Conservation (phyloP, 2,888 invertebrate genomes). For the Calameuta pallipes region DNA sequence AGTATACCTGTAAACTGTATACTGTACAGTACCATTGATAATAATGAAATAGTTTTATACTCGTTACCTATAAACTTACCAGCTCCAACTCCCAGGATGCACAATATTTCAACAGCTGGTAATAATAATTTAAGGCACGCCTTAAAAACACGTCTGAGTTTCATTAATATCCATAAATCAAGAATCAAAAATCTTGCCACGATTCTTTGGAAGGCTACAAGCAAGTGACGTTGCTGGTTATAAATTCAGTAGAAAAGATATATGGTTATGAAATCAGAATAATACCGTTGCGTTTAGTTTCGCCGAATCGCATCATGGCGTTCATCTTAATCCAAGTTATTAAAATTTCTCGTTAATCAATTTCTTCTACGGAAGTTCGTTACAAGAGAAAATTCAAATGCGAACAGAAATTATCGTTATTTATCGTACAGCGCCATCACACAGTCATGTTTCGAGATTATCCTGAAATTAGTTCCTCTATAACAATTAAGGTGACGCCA, state of each 20-base stretch:
- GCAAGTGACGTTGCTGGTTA: background rate
- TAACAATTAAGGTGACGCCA: background rate
- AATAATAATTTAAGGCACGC: slow-evolving; percentile 19
- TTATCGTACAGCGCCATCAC: background rate
- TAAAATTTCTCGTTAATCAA: background rate
- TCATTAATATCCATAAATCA: slow-evolving; percentile 45
- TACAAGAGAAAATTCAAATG: background rate
- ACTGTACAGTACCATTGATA: background rate
- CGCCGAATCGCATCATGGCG: background rate
- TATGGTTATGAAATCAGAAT: background rate
- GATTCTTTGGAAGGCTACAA: background rate
- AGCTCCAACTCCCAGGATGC: slow-evolving; percentile 33
- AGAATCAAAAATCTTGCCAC: slow-evolving; percentile 23
- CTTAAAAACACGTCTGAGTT: slow-evolving; percentile 23
- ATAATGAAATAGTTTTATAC: background rate
- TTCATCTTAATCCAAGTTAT: background rate
- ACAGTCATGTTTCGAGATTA: background rate
- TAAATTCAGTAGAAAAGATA: background rate
- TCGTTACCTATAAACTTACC: slow-evolving; percentile 26
- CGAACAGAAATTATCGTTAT: background rate
- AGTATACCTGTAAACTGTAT: slow-evolving; percentile 25
- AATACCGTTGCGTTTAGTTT: background rate
- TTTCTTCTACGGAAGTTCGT: background rate
- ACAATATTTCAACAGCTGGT: slow-evolving; percentile 33
- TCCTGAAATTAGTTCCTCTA: background rate